These are phyloP conservation scores for silkworm (Bombyx mori) DNA, from an alignment of 1,140 invertebrate genomes.

Conservation along the genomic window DNA sequence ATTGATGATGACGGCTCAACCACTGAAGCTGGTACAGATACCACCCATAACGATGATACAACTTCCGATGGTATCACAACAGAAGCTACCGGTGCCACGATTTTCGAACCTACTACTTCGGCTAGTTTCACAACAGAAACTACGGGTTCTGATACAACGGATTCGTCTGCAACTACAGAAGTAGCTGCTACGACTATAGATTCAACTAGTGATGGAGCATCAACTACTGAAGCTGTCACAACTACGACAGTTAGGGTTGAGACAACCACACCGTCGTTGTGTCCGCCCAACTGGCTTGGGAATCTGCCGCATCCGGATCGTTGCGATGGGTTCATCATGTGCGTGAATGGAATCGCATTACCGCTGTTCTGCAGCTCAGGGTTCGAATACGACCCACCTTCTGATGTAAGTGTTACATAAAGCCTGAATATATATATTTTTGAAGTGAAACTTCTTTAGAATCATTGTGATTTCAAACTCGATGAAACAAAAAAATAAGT, in stretches of 20 bases:
- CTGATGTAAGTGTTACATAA: neutral
- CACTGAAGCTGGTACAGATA: too few relatives aligned
- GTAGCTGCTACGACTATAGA: neutral
- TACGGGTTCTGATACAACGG: neutral
- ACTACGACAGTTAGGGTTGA: neutral
- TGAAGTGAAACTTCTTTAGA: too few relatives aligned
- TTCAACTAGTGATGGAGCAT: neutral
- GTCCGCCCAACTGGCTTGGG: conserved; percentile 1
- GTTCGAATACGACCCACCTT: conserved; percentile 7
- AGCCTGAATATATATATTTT: neutral
- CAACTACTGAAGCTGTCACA: neutral
- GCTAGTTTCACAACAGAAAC: neutral
- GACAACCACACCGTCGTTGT: neutral
- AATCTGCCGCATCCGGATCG: conserved; percentile 4
- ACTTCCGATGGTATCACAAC: too few relatives aligned
- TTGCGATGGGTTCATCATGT: conserved; percentile 10
- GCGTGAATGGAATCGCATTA: conserved; percentile 2
- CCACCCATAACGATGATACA: too few relatives aligned
- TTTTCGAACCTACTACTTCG: too few relatives aligned
- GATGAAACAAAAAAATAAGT: too few relatives aligned
- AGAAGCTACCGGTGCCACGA: too few relatives aligned
- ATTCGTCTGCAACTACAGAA: neutral
- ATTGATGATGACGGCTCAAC: too few relatives aligned
- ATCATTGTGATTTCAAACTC: too few relatives aligned
- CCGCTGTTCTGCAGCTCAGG: conserved; percentile 7